These are phyloP conservation scores for Drosophila malerkotliana DNA, from an alignment of 1,140 invertebrate species.

Conservation along the genomic window DNA sequence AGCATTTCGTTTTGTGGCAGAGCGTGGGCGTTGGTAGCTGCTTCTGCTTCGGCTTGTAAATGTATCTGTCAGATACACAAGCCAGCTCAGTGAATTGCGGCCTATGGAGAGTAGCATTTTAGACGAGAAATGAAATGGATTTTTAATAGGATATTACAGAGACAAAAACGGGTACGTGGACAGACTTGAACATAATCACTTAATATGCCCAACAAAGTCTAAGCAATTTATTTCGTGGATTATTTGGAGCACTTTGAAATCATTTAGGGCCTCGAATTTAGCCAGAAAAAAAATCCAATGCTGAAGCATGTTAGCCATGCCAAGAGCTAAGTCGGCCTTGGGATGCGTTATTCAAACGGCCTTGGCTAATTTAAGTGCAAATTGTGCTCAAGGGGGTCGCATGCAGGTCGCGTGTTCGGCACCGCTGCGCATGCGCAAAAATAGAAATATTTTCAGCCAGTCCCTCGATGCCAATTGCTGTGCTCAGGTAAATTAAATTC, in stretches of 20 bases:
- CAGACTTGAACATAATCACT: not conserved
- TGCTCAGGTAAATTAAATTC: slow-evolving; percentile 33
- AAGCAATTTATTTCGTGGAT: not conserved
- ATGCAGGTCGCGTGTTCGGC: slow-evolving; percentile 54
- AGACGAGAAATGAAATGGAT: slow-evolving; percentile 1
- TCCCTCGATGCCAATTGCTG: slow-evolving; percentile 5
- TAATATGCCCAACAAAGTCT: not conserved
- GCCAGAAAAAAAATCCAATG: slow-evolving; percentile 49
- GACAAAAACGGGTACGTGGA: not conserved
- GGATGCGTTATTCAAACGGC: slow-evolving; percentile 45
- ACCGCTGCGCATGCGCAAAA: slow-evolving; percentile 50
- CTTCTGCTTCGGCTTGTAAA: slow-evolving; percentile 12
- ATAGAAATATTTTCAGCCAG: not conserved
- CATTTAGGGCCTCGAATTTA: slow-evolving; percentile 18
- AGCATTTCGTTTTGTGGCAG: slow-evolving; percentile 44
- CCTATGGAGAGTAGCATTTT: slow-evolving; percentile 10
- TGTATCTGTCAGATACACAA: slow-evolving; percentile 68
- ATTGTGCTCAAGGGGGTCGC: slow-evolving; percentile 59
- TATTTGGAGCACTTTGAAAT: slow-evolving; percentile 38
- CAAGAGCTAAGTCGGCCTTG: slow-evolving; percentile 44
- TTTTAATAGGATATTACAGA: not conserved
- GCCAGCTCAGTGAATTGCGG: slow-evolving; percentile 31
- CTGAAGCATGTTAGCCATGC: slow-evolving; percentile 59
- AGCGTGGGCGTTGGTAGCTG: slow-evolving; percentile 30
- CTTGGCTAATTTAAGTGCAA: slow-evolving; percentile 72